Conservation (phyloP, 2,113 vertebrate genomes). For the Anser brachyrhynchus region DNA sequence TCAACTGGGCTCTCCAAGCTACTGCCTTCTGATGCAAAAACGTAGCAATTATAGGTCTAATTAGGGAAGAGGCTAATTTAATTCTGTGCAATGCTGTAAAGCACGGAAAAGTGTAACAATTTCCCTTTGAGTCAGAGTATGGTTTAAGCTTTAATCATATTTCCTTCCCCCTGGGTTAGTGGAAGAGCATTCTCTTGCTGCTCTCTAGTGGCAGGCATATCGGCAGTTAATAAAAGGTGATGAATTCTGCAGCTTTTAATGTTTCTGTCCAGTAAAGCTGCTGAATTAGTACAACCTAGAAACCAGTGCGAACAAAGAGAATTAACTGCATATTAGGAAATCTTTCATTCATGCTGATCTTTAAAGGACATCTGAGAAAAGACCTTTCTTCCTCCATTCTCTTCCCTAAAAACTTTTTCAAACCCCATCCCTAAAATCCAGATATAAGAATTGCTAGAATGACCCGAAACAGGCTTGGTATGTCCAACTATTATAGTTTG, state of each 20-base stretch:
- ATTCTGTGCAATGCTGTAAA: neutral
- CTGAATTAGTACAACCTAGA: neutral
- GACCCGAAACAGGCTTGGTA: neutral
- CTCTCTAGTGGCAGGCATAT: conserved; percentile 26
- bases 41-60: neutral
- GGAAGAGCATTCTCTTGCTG: conserved; percentile 33
- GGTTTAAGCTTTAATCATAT: neutral
- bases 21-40: neutral
- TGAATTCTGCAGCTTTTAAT: neutral
- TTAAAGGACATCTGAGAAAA: neutral
- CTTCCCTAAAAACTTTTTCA: neutral
- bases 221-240: neutral
- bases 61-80: neutral
- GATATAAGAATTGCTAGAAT: no score
- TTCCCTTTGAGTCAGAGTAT: neutral
- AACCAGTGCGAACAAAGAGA: neutral
- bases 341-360: rapidly evolving
- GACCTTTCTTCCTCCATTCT: neutral
- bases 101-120: neutral
- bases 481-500: neutral
- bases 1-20: neutral
- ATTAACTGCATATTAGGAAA: neutral
- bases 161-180: neutral
- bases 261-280: neutral
- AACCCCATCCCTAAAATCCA: no score